Conservation (phyloP, 2,797 vertebrate genomes). For the Coracias cyanogaster region DNA sequence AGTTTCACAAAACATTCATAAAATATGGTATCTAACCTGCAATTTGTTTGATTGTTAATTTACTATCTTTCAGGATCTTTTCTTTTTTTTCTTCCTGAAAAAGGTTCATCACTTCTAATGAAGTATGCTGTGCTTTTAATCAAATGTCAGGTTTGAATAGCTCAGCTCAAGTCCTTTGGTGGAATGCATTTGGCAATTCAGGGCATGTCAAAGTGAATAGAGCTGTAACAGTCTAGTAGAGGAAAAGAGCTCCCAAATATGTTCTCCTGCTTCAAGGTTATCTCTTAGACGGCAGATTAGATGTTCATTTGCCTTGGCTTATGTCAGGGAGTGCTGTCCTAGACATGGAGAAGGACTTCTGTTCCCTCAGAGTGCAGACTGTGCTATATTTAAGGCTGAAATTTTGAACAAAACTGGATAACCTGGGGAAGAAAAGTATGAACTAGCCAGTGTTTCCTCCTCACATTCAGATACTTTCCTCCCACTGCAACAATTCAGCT, state of each 20-base stretch:
- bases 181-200: background rate
- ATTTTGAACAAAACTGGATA: background rate
- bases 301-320: slow-evolving; percentile 6
- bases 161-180: background rate
- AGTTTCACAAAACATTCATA: background rate
- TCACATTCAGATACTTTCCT: background rate
- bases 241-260: background rate
- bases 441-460: background rate
- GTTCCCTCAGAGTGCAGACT: background rate
- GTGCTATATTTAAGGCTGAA: background rate
- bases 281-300: slow-evolving; percentile 3
- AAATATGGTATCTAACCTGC: background rate
- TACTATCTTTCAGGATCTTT: background rate
- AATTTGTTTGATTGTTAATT: background rate
- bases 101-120: background rate
- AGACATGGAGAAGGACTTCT: background rate
- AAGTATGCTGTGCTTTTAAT: slow-evolving; percentile 13
- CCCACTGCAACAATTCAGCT: background rate
- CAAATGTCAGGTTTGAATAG: background rate
- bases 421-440: background rate
- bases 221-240: background rate
- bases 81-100: background rate
- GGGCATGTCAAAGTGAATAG: slow-evolving; percentile 3
- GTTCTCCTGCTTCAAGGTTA: slow-evolving; percentile 33
- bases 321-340: background rate